A percentile compares a stretch with the other conserved stretches of the same genome.
Evolutionary conservation across 1,140 invertebrate species (phyloP).

Genomic region (Drosophila jambulina): DNA sequence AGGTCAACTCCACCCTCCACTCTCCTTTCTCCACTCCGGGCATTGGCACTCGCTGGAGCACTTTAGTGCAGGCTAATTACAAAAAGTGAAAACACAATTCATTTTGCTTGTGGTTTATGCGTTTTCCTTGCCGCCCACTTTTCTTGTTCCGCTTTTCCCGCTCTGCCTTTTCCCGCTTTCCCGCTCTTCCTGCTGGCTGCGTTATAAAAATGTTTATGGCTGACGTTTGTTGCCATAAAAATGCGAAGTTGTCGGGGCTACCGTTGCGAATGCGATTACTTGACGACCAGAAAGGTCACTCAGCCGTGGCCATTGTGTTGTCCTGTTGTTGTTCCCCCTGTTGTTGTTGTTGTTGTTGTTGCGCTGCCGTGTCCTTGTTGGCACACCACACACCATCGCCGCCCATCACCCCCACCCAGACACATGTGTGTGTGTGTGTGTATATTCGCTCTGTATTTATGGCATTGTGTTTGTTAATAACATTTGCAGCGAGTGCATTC

Average conservation of each 20-base stretch:
- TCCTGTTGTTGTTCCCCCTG: slow-evolving; percentile 17
- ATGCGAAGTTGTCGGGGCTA: slow-evolving; percentile 62
- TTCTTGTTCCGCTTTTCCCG: slow-evolving; percentile 2
- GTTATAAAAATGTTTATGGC: slow-evolving; percentile 75
- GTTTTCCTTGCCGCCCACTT: slow-evolving; percentile 39
- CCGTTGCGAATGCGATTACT: slow-evolving; percentile 68
- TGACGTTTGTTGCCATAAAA: slow-evolving; percentile 73
- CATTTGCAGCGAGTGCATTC: slow-evolving; percentile 70
- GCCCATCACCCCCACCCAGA: neutral
- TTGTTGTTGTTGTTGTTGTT: neutral
- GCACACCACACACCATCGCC: neutral
- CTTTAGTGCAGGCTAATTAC: slow-evolving; percentile 71
- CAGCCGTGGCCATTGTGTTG: slow-evolving; percentile 50
- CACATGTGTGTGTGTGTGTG: slow-evolving; percentile 18
- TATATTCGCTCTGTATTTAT: slow-evolving; percentile 48
- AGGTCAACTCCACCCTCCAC: neutral
- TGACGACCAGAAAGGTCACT: slow-evolving; percentile 67
- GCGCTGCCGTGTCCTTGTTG: slow-evolving; percentile 35
- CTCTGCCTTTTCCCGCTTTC: neutral
- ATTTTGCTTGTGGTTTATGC: slow-evolving; percentile 76
- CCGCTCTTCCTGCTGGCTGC: slow-evolving; percentile 41
- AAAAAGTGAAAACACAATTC: slow-evolving; percentile 80
- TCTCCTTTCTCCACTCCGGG: neutral
- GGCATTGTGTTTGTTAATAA: slow-evolving; percentile 68
- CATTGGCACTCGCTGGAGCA: slow-evolving; percentile 9